Evolutionary conservation across 2,888 invertebrate species (phyloP).

Genomic region (Pseudanteris insignis): DNA sequence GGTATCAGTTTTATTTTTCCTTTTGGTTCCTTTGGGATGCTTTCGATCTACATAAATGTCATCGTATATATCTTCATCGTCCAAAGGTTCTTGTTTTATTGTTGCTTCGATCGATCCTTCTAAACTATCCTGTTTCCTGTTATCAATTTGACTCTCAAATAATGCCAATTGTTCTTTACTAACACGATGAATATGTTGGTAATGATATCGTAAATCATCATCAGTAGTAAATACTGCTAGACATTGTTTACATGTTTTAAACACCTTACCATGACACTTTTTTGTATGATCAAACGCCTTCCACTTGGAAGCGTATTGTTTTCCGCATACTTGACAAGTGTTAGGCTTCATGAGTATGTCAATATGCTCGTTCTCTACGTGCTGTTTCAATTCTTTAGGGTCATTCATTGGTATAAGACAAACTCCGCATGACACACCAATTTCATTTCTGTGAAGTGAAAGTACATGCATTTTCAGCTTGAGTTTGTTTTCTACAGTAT

Average conservation of each 20-base stretch:
- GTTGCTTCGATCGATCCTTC: constrained; percentile 48
- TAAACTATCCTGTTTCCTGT: constrained; percentile 41
- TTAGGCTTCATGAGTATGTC: constrained; percentile 68
- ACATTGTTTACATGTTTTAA: constrained; percentile 71
- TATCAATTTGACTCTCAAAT: constrained; percentile 57
- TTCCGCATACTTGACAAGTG: constrained; percentile 71
- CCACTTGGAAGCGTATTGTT: constrained; percentile 71
- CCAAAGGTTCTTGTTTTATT: constrained; percentile 61
- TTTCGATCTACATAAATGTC: constrained; percentile 48
- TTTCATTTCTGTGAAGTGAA: constrained; percentile 69
- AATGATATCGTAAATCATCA: constrained; percentile 68
- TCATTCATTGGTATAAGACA: constrained; percentile 70
- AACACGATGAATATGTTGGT: constrained; percentile 65
- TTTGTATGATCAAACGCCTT: constrained; percentile 72
- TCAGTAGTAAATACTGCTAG: constrained; percentile 70
- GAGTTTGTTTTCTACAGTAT: constrained; percentile 70
- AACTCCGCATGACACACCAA: constrained; percentile 70
- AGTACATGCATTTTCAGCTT: constrained; percentile 72
- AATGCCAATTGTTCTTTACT: constrained; percentile 61
- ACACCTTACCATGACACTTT: constrained; percentile 71
- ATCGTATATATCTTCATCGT: constrained; percentile 59
- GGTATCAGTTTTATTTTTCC: constrained; percentile 55
- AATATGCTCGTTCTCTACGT: constrained; percentile 69
- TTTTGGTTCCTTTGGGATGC: constrained; percentile 52
- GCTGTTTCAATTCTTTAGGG: constrained; percentile 69